phyloP scores from a whole-genome alignment of 2,888 invertebrate species.

The Caenorhabditis doughertyi region DNA sequence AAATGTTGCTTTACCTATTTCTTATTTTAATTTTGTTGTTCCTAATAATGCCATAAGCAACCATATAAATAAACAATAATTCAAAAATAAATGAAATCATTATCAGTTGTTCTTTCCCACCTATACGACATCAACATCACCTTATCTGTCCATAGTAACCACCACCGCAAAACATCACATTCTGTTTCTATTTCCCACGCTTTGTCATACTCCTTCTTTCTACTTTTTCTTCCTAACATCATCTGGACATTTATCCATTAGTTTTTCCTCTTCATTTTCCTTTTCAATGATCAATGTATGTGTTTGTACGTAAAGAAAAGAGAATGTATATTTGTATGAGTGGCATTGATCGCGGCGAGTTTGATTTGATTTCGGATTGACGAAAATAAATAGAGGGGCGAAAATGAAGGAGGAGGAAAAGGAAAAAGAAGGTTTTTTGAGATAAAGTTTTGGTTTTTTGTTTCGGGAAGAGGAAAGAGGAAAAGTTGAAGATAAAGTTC shows the following conservation, averaged over 20 bases:
- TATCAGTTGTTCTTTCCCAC: conserved; percentile 1
- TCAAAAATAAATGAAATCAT: conserved; percentile 5
- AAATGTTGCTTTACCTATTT: no score
- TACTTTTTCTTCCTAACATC: conserved; percentile 4
- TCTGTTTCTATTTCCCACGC: conserved; percentile 17
- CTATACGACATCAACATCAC: not conserved
- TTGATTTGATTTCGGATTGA: conserved; percentile 51
- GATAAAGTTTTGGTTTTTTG: conserved; percentile 17
- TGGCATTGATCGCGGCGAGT: not conserved
- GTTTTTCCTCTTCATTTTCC: not conserved
- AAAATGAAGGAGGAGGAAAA: not conserved
- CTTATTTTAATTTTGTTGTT: no score
- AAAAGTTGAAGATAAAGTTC: conserved; percentile 10
- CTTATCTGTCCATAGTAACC: conserved; percentile 7
- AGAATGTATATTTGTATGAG: not conserved
- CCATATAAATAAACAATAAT: not conserved
- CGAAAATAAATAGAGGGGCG: conserved; percentile 39
- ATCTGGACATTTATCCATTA: no score
- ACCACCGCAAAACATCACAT: not conserved
- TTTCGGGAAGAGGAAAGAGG: not conserved
- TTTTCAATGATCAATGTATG: conserved; percentile 10
- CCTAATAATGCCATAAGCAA: not conserved
- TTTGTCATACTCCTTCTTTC: not conserved
- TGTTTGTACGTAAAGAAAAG: not conserved
- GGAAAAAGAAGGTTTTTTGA: not conserved